Evolutionary conservation across 2,797 vertebrate genomes (phyloP).

Genomic region (Ibycter americanus): DNA sequence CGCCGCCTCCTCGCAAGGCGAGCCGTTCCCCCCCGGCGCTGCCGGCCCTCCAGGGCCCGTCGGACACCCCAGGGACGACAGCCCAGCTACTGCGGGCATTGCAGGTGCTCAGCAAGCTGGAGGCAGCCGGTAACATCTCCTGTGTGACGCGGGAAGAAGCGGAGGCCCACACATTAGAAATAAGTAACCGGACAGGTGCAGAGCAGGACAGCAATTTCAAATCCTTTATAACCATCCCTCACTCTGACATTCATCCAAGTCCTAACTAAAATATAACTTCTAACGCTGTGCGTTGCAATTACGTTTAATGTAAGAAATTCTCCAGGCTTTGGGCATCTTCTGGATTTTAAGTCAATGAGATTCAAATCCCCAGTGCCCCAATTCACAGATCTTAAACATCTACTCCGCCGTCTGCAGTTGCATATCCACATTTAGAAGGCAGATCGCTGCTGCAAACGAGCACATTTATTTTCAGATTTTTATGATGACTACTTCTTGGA

Average conservation of each 20-base stretch:
- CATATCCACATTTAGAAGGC: background rate
- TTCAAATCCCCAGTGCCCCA: background rate
- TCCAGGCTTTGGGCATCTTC: background rate
- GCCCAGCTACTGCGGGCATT: fast-evolving
- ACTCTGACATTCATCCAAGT: background rate
- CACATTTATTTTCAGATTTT: background rate
- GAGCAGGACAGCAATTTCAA: background rate
- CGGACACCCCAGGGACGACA: fast-evolving
- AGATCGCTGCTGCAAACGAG: background rate
- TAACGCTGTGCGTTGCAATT: background rate
- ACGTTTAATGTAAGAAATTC: background rate
- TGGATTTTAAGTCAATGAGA: background rate
- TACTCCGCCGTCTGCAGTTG: background rate
- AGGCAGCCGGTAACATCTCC: fast-evolving
- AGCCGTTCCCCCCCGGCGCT: fast-evolving
- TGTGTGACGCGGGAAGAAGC: background rate
- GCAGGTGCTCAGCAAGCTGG: fast-evolving
- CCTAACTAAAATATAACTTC: background rate
- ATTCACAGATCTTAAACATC: background rate
- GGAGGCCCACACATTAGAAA: background rate
- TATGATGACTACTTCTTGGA: background rate
- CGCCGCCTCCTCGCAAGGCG: fast-evolving
- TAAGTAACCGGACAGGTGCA: fast-evolving
- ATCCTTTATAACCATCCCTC: background rate
- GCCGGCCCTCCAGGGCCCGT: fast-evolving